Base-by-base conservation (phyloP, 2,113 vertebrate species). In the Hyperoodon ampullatus region DNA sequence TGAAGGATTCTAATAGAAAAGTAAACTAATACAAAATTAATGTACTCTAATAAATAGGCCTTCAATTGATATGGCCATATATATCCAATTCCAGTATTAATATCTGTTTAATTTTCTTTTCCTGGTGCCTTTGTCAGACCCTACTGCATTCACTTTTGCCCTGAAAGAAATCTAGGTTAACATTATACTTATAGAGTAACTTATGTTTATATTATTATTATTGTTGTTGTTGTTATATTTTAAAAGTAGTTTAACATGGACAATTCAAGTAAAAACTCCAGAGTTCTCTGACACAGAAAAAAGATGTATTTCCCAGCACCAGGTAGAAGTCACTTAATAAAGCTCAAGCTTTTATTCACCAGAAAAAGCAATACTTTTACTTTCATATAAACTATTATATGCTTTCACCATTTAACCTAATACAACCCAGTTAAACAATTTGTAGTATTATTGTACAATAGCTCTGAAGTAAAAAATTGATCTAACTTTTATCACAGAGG, bases 161-260 rank as follows among this genome's bases (percentile, higher is more conserved):
- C 96, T 98, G 55, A 91, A 98, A 98, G 97, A 98, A 98, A 98
- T 98, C 98, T 98, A 98, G 98, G 98, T 99, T 99, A 99, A 99
- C 99, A 98, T 99, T 99, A 99, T 97, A 99, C 99, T 99, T 98
- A 97, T 97, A 98, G 97, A 97, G 93, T 97, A 98, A 97, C 96
- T 98, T 99, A 98, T 98, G 93, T 98, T 99, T 99, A 99, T 93
- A 98, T 99, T 99, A 98, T 53, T 55, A 3, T 28, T 99, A 98
- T 47, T 50, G 0, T 14, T 82, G 9, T 44, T 55, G 75, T 21
- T 21, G 6, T 26, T 44, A 1, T 39, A 65, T 87, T 87, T 80
- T 53, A 81, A 98, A 99, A 96, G 97, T 98, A 98, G 97, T 98
- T 97, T 98, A 99, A 98, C 98, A 98, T 98, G 98, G 98, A 98